Conservation (phyloP, 2,888 invertebrate genomes). For the Julus scanicus region DNA sequence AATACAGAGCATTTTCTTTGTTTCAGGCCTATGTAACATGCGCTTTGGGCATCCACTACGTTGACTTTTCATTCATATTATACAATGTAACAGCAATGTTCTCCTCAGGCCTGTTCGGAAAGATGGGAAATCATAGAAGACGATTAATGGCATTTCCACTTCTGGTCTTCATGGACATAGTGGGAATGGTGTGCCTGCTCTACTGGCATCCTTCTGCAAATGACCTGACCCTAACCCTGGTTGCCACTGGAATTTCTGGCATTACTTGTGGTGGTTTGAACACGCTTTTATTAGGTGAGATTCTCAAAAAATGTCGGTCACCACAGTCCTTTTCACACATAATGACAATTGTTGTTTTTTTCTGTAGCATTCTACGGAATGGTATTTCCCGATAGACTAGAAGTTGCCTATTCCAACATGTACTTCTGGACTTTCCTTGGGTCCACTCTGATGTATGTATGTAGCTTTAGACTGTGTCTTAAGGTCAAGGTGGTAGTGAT, state of each 20-base stretch:
- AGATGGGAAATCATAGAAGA: neutral
- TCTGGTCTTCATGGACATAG: conserved; percentile 8
- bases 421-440: conserved; percentile 50
- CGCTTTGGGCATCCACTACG: conserved; percentile 53
- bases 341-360: neutral
- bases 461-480: conserved; percentile 13
- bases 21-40: conserved; percentile 54
- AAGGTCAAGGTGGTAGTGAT: neutral
- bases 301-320: neutral
- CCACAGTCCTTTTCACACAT: neutral
- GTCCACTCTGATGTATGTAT: conserved; percentile 44
- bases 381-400: neutral
- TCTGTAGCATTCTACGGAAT: conserved; percentile 25
- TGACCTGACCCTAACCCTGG: neutral
- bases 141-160: neutral
- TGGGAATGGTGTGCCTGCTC: neutral
- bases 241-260: conserved; percentile 34
- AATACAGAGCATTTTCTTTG: neutral
- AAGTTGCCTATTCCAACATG: conserved; percentile 48
- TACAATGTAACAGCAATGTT: conserved; percentile 10
- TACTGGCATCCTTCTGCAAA: conserved; percentile 41
- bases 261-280: conserved; percentile 44
- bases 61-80: conserved; percentile 50
- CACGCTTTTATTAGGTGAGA: conserved; percentile 50
- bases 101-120: neutral